phyloP scores from a whole-genome alignment of 2,113 vertebrate genomes.

The Coregonus clupeaformis region DNA sequence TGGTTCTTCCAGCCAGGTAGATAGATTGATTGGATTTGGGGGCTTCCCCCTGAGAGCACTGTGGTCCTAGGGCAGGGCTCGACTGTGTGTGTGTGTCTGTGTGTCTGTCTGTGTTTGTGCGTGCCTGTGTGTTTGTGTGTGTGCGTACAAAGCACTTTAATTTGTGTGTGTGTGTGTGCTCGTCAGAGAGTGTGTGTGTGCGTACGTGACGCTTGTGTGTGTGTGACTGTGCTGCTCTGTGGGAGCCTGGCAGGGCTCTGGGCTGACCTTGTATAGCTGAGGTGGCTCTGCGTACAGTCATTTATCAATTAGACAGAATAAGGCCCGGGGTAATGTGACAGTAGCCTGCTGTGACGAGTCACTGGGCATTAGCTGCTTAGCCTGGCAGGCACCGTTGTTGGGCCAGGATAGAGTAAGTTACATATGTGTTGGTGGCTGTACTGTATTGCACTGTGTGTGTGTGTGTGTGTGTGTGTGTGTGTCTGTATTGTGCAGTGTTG shows the following conservation, averaged over 20 bases:
- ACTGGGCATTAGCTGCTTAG: conserved; percentile 46
- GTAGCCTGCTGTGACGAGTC: conserved; percentile 59
- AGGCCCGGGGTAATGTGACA: conserved; percentile 58
- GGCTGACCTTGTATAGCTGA: conserved; percentile 61
- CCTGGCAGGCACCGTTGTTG: neutral
- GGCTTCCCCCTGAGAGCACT: neutral
- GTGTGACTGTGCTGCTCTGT: conserved; percentile 52
- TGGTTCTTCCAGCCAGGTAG: conserved; percentile 11
- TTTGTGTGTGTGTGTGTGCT: neutral
- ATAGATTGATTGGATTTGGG: conserved; percentile 66
- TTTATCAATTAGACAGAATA: conserved; percentile 72
- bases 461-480: neutral
- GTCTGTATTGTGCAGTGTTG: no score
- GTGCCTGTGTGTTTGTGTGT: no score
- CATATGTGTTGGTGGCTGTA: neutral
- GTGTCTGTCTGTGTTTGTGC: no score
- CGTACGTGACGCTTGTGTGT: neutral
- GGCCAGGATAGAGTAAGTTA: neutral
- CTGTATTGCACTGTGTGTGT: neutral
- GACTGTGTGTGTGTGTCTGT: no score
- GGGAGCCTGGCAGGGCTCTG: conserved; percentile 54
- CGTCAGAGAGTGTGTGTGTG: neutral
- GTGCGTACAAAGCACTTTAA: no score
- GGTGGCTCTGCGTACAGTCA: conserved; percentile 58
- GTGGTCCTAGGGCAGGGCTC: no score